Evolutionary conservation across 2,113 vertebrate genomes (phyloP), one percentile per base, ranked within the genome.

Genomic region (Osmerus mordax): DNA sequence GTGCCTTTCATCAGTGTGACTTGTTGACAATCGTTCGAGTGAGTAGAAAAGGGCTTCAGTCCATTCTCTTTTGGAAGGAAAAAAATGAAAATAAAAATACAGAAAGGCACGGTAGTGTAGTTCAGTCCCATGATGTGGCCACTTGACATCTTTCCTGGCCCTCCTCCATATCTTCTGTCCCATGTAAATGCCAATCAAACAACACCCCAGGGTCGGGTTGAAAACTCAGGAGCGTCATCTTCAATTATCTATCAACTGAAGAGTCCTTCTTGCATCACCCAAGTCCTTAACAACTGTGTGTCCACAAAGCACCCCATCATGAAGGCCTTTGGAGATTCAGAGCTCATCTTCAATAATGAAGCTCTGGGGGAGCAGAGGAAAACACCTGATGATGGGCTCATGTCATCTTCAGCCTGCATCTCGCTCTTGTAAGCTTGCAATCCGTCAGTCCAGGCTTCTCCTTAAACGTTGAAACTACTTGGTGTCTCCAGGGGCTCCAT

Each of bases 151-250:
- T 61, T 14, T 54, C 36, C 19, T 69, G 58, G 65, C 70, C 81
- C 56, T 65, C 70, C 69, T 72, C 70, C 70, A 18, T 6, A 56
- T 81, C 82, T 60, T 86, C 77, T 55, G 61, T 70, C 82, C 71
- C 65, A 70, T 6, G 59, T 68, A 28, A 69, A 18, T 36, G 67
- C 77, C 67, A 36, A 41, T 59, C 63, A 68, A 36, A 16, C 8
- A 58, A 16, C 8, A 58, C 60, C 41, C 55, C 36, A 56, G 29
- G 52, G 59, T 8, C 28, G 14, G 12, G 16, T 36, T 67, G 21
- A 63, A 62, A 67, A 66, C 62, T 21, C 23, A 32, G 54, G 29
- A 13, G n/a, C 2, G 25, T 29, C 4, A 6, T 63, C 51, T 63
- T 65, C 64, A 21, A 55, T 63, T 58, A 72, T 71, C 62, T 76